Percentiles rank a stretch among this genome's conserved stretches.
Evolutionary conservation across 2,113 vertebrate species (phyloP).

Genomic region (Rafetus swinhoei): DNA sequence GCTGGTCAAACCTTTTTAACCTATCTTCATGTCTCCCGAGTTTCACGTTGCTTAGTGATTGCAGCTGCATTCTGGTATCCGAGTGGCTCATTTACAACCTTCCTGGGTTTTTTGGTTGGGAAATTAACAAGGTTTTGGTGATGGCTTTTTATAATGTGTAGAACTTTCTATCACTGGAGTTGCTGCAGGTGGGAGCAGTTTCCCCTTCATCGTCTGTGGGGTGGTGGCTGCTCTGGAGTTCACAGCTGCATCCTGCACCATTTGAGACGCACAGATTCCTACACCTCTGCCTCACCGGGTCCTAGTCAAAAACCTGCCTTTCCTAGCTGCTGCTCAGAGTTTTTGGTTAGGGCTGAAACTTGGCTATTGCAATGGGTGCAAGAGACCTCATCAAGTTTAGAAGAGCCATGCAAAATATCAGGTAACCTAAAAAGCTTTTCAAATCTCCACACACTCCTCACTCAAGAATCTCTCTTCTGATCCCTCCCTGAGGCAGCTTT

Average conservation of each 20-base stretch:
- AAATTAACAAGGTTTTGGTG: not conserved
- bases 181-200: not conserved
- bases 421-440: not conserved
- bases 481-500: not conserved
- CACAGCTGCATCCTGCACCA: not conserved
- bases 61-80: not conserved
- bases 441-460: not conserved
- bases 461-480: not conserved
- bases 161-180: not conserved
- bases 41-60: not conserved
- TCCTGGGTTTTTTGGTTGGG: not conserved
- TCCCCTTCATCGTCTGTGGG: rapidly evolving
- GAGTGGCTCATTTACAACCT: not conserved
- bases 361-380: not conserved
- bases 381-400: not conserved
- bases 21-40: not conserved
- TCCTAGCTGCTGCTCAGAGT: not conserved
- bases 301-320: not conserved
- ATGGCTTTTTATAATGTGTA: not conserved
- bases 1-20: not conserved
- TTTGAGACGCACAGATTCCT: not conserved
- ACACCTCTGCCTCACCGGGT: not conserved
- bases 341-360: not conserved
- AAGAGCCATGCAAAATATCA: not conserved
- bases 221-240: not conserved